Base-by-base conservation (phyloP, 2,113 vertebrate genomes). In the Zingel zingel region DNA sequence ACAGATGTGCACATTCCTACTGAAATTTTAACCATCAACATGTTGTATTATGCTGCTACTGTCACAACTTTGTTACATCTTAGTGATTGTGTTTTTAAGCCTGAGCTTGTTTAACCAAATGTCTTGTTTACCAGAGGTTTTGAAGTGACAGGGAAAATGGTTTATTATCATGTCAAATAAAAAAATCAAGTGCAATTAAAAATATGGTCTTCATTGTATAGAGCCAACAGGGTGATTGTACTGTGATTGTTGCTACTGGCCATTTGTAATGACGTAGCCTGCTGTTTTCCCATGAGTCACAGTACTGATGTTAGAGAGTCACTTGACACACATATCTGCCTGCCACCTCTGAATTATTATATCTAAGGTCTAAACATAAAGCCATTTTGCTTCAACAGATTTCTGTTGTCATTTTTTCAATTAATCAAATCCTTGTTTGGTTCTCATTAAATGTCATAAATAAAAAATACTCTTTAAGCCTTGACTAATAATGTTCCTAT, bases 1-100 rank as follows among this genome's bases (percentile, higher is more conserved):
- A 33, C n/a, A 78, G 25, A 39, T 43, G 27, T 61, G 54, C 66
- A 79, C 43, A 68, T 79, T 82, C 70, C 59, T 66, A n/a, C 50
- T 64, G 39, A 51, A 2, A 48, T 50, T 15, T 18, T 7, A 50
- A 48, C 14, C 5, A 56, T 21, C 12, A 16, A 50, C 4, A 23
- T 57, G 53, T 59, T 18, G 15, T 36, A 21, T 23, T 9, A 16
- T 54, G 23, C 62, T 68, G 36, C 73, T 81, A 19, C n/a, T 78
- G 39, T 21, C 27, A 6, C 10, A 71, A n/a, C 13, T 68, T 57
- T 39, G 23, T 19, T 51, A 7, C 15, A 65, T 27, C 3, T 15
- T 27, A 27, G 11, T 48, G 23, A 61, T 25, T 12, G 6, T 72
- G 39, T 56, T 30, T 48, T 45, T 50, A 27, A 53, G 11, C 30